Evolutionary conservation across 2,888 invertebrate genomes (phyloP).

Genomic region (Autographa gamma): DNA sequence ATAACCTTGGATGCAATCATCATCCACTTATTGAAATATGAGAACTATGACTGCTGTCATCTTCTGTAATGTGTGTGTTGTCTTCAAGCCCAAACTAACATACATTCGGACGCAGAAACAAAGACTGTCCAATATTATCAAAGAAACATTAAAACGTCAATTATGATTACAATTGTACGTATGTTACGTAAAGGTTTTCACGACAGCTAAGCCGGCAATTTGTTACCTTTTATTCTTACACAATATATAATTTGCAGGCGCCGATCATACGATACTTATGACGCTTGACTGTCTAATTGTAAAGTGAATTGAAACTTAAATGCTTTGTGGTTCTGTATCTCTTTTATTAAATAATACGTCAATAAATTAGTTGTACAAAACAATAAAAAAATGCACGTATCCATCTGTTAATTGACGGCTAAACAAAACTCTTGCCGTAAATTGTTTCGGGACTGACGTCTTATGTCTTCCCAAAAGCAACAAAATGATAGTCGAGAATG

Average conservation of each 20-base stretch:
- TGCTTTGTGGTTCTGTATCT: conserved; percentile 22
- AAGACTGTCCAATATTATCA: conserved; percentile 8
- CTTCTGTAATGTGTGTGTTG: no score
- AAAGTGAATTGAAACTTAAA: conserved; percentile 54
- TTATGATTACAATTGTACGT: conserved; percentile 44
- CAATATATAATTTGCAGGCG: conserved; percentile 75
- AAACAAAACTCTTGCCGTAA: no score
- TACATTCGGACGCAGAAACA: neutral
- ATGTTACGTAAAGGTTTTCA: conserved; percentile 62
- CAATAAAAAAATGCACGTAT: no score
- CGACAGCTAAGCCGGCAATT: conserved; percentile 52
- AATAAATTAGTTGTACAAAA: neutral
- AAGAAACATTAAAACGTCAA: conserved; percentile 26
- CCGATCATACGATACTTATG: conserved; percentile 66
- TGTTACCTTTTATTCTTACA: conserved; percentile 71
- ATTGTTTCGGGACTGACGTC: no score
- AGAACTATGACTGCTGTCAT: no score
- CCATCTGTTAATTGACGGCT: no score
- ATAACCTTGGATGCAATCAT: no score
- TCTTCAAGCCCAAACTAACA: neutral
- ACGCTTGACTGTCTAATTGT: conserved; percentile 70
- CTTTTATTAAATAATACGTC: neutral
- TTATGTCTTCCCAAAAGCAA: no score
- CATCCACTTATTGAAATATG: no score
- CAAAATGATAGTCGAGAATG: no score